Conservation (phyloP, 1,140 invertebrate genomes). For the Pseudachorutes palmiensis region DNA sequence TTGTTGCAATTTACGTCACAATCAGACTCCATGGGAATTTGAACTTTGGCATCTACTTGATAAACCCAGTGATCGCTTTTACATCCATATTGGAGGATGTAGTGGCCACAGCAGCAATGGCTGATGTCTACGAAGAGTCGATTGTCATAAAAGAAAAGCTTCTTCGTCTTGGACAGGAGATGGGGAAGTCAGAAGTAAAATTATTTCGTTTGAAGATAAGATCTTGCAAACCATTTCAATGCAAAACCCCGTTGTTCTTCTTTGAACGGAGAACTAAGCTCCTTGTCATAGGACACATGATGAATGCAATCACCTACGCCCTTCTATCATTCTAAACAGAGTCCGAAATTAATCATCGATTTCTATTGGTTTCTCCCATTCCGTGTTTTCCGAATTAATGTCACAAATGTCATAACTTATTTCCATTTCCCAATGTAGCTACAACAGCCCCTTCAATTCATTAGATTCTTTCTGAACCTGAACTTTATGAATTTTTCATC, state of each 20-base stretch:
- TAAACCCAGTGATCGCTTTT: not conserved
- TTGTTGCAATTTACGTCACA: not conserved
- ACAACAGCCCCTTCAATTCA: too few relatives aligned
- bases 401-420: too few relatives aligned
- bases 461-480: too few relatives aligned
- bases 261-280: slow-evolving; percentile 5
- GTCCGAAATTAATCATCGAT: not conserved
- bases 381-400: too few relatives aligned
- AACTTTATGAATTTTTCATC: too few relatives aligned
- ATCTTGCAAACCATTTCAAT: not conserved
- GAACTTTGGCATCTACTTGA: not conserved
- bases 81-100: not conserved
- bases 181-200: not conserved
- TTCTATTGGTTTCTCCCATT: not conserved
- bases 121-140: not conserved
- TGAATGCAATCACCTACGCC: not conserved
- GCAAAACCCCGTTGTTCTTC: not conserved
- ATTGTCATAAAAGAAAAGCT: not conserved
- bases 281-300: not conserved
- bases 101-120: not conserved
- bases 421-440: too few relatives aligned
- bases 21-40: not conserved
- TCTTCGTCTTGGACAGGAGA: not conserved
- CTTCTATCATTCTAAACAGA: not conserved
- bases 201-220: not conserved